A percentile compares a stretch with the other conserved stretches of the same genome.
These are phyloP conservation scores for Pelochelys cantorii DNA, from an alignment of 2,797 vertebrate genomes.

Conservation along the genomic window DNA sequence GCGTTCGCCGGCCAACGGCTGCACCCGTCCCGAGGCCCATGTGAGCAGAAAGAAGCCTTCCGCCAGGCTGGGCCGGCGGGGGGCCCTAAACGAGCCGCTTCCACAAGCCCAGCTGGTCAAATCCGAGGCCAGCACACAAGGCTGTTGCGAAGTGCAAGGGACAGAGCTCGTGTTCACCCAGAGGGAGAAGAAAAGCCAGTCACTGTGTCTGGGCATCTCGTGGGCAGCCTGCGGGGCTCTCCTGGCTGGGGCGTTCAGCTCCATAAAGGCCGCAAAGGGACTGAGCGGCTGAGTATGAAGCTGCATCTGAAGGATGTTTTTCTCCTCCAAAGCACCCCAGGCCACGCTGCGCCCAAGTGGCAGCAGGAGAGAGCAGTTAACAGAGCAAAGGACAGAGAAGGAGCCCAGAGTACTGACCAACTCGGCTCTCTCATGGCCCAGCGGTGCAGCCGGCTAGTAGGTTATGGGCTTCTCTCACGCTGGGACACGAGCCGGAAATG, in stretches of 20 bases:
- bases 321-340: neutral
- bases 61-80: neutral
- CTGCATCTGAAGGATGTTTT: neutral
- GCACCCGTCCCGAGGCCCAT: neutral
- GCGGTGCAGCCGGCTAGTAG: accelerated
- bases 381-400: neutral
- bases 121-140: neutral
- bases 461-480: accelerated
- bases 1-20: neutral
- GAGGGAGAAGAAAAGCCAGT: neutral
- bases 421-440: neutral
- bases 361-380: neutral
- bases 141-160: no score
- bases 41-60: neutral
- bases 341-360: neutral
- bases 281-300: neutral
- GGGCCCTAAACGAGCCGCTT: neutral
- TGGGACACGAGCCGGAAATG: neutral
- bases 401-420: neutral
- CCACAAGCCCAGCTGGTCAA: neutral
- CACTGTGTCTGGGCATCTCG: neutral
- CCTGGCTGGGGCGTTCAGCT: neutral
- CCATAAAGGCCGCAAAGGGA: neutral
- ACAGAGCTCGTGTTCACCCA: no score
- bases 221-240: neutral